Percentiles rank a stretch among this genome's conserved stretches.
These are phyloP conservation scores for Centruroides vittatus DNA, from an alignment of 1,140 invertebrate genomes.

Conservation along the genomic window DNA sequence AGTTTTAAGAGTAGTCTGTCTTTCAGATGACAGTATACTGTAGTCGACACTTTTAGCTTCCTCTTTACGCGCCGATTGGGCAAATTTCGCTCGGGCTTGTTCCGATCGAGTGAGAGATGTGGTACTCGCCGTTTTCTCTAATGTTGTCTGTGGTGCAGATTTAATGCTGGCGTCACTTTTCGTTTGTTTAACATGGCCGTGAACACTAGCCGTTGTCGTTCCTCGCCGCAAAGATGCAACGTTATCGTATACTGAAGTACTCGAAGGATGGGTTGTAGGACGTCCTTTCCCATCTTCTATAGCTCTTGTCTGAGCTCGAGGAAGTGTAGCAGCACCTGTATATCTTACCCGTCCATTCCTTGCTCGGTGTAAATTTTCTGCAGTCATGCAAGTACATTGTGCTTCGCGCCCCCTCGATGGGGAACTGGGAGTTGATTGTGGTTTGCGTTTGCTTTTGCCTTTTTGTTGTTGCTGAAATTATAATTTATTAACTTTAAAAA, in stretches of 20 bases:
- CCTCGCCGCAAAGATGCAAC: slow-evolving; percentile 35
- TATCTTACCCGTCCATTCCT: slow-evolving; percentile 41
- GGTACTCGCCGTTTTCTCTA: no score
- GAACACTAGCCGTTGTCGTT: slow-evolving; percentile 18
- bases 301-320: slow-evolving; percentile 18
- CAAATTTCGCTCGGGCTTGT: slow-evolving; percentile 16
- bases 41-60: slow-evolving; percentile 20
- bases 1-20: neutral
- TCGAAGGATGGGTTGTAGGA: slow-evolving; percentile 48
- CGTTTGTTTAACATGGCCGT: slow-evolving; percentile 16
- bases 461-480: slow-evolving; percentile 16
- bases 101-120: slow-evolving; percentile 2
- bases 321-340: slow-evolving; percentile 25
- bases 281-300: slow-evolving; percentile 11
- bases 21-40: neutral
- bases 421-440: slow-evolving; percentile 82
- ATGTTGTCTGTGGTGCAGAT: neutral
- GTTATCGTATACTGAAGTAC: slow-evolving; percentile 78
- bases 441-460: slow-evolving; percentile 54
- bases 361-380: slow-evolving; percentile 61
- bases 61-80: slow-evolving; percentile 16
- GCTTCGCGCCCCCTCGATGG: slow-evolving; percentile 74
- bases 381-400: slow-evolving; percentile 88
- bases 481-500: neutral
- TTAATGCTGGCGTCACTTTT: slow-evolving; percentile 1